These are phyloP conservation scores for Lordiphosa stackelbergi DNA, from an alignment of 1,140 invertebrate species.

Conservation along the genomic window DNA sequence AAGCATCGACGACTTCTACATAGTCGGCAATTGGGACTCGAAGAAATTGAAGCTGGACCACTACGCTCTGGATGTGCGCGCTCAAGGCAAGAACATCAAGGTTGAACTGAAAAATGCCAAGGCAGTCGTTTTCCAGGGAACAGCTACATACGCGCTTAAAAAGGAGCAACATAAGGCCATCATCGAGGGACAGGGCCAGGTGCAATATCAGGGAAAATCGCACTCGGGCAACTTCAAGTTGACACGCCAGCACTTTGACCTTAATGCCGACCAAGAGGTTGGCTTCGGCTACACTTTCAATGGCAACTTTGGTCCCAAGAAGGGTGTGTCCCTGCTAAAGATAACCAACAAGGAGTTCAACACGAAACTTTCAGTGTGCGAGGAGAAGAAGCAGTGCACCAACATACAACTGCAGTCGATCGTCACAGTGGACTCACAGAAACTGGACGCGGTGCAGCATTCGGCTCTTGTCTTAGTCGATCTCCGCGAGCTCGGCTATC, in stretches of 20 bases:
- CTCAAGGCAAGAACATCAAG: constrained; percentile 82
- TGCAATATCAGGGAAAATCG: constrained; percentile 81
- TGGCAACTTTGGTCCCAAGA: constrained; percentile 78
- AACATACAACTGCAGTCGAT: constrained; percentile 83
- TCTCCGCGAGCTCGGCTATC: constrained; percentile 83
- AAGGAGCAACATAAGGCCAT: constrained; percentile 84
- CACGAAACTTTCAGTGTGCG: constrained; percentile 84
- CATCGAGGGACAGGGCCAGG: constrained; percentile 82
- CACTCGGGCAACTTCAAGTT: constrained; percentile 85
- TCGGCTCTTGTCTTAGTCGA: constrained; percentile 81
- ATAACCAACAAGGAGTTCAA: constrained; percentile 84
- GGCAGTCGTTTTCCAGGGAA: constrained; percentile 84
- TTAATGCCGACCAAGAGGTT: constrained; percentile 80
- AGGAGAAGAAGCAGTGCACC: constrained; percentile 86
- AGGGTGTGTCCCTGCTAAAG: constrained; percentile 81
- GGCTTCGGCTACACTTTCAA: constrained; percentile 81
- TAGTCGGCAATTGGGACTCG: constrained; percentile 82
- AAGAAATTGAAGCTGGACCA: constrained; percentile 83
- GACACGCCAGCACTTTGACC: constrained; percentile 81
- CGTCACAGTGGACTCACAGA: constrained; percentile 38
- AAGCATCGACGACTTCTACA: constrained; percentile 82
- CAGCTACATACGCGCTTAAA: constrained; percentile 81
- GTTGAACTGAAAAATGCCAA: constrained; percentile 81
- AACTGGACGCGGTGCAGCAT: constrained; percentile 77
- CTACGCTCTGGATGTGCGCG: constrained; percentile 81